Percentiles rank a stretch among this genome's conserved stretches.
Conservation (phyloP, 2,113 vertebrate species). For the Planiliza haematocheilus region DNA sequence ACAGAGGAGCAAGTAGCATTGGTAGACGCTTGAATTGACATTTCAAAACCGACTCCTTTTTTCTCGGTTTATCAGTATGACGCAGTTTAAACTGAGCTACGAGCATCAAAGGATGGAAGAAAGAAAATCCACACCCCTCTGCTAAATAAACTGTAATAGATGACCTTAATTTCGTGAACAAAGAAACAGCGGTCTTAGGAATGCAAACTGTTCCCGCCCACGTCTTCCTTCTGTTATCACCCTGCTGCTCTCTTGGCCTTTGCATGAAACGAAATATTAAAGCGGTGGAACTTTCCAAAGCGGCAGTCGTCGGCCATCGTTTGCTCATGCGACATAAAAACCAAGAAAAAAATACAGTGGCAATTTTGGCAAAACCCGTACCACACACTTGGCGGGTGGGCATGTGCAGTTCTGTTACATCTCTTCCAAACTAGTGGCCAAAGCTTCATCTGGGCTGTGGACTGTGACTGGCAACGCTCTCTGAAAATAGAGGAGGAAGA, state of each 20-base stretch:
- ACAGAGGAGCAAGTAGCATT: neutral
- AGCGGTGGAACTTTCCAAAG: conserved; percentile 24
- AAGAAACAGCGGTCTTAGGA: conserved; percentile 3
- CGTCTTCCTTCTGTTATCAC: conserved; percentile 7
- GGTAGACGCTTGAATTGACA: conserved; percentile 19
- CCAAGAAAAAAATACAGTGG: conserved; percentile 58
- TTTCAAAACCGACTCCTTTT: conserved; percentile 27
- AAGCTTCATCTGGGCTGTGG: conserved; percentile 66
- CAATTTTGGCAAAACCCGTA: conserved; percentile 55
- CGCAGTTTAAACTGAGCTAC: neutral
- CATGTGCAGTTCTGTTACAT: conserved; percentile 47
- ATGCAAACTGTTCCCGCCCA: neutral
- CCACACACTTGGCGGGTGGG: conserved; percentile 55
- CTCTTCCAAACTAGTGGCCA: conserved; percentile 68
- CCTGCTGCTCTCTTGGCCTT: conserved; percentile 22
- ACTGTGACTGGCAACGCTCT: conserved; percentile 60
- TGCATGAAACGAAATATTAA: conserved; percentile 32
- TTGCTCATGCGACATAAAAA: conserved; percentile 57
- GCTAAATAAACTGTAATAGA: conserved; percentile 17
- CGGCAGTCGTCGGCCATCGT: conserved; percentile 44
- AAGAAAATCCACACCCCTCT: conserved; percentile 16
- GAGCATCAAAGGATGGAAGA: neutral
- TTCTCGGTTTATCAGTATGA: conserved; percentile 7
- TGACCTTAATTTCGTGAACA: conserved; percentile 7
- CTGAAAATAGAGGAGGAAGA: conserved; percentile 13